Evolutionary conservation across 2,797 vertebrate genomes (phyloP), one percentile per base, ranked within the genome.

Genomic region (Columba guinea): DNA sequence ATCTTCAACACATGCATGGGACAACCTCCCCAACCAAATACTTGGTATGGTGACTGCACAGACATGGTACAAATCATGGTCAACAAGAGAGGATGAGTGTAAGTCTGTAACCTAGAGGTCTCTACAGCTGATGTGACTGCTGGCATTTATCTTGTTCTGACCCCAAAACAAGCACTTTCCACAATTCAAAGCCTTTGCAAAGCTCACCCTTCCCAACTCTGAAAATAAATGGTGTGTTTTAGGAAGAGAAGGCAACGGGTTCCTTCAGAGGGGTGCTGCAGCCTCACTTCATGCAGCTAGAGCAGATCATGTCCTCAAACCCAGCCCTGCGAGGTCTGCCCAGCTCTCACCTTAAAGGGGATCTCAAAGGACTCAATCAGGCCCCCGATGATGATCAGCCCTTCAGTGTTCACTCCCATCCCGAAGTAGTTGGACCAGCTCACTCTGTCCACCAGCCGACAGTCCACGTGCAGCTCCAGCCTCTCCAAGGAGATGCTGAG

Each of bases 381-480:
- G 73, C 99, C 99, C 48, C 99, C 99, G 0, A 99, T 32, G 97
- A 99, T 94, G 64, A 99, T 80, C 56, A 99, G 98, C 18, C 98
- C 98, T 5, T 99, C 98, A 0, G 97, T 97, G 92, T 92, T 85
- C 94, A 99, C 97, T 52, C 96, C 98, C 96, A 99, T 96, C 49
- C 98, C 98, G 0, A 97, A 97, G 65, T 98, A 97, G 46, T 97
- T 97, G 83, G 96, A 89, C 99, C 99, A 99, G 87, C 98, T 98
- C 51, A 98, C 98, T 5, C 97, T 98, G 96, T 99, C 99, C 95
- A 98, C 96, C 97, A 98, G 98, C 46, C 96, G 90, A 56, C 99
- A 99, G 98, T 99, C 99, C 96, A 99, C 98, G 5, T 98, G 98
- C 77, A 99, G 44, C 1, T 95, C 97, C 91, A 99, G 91, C 16